These are phyloP conservation scores for Hirtodrosophila trivittata DNA, from an alignment of 2,888 invertebrate genomes.

Conservation along the genomic window DNA sequence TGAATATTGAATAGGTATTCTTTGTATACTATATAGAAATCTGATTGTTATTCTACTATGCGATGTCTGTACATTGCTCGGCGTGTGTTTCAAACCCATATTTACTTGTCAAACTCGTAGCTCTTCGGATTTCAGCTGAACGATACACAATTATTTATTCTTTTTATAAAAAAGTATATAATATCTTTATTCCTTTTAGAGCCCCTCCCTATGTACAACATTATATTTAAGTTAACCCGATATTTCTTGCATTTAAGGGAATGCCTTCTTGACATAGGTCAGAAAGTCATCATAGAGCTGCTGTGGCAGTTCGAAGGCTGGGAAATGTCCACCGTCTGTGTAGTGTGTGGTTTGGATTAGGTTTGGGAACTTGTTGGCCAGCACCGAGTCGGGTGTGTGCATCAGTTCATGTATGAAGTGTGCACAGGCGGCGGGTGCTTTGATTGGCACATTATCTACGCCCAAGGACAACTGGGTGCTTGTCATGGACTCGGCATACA, in stretches of 20 bases:
- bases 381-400: slow-evolving; percentile 86
- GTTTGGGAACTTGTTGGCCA: slow-evolving; percentile 87
- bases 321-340: slow-evolving; percentile 92
- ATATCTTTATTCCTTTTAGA: slow-evolving; percentile 33
- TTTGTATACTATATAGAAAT: slow-evolving; percentile 1
- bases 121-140: neutral
- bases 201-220: slow-evolving; percentile 12
- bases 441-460: slow-evolving; percentile 85
- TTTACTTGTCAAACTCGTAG: neutral
- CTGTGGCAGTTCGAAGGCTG: slow-evolving; percentile 91
- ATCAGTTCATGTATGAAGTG: slow-evolving; percentile 89
- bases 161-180: slow-evolving; percentile 14
- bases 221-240: no score
- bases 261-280: slow-evolving; percentile 84
- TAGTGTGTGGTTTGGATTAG: slow-evolving; percentile 88
- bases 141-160: no score
- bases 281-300: slow-evolving; percentile 89
- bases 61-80: slow-evolving; percentile 15
- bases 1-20: neutral
- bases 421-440: slow-evolving; percentile 89
- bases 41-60: slow-evolving; percentile 34
- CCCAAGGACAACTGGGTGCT: slow-evolving; percentile 53
- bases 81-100: neutral
- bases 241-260: slow-evolving; percentile 9
- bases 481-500: slow-evolving; percentile 87